Percentiles rank a stretch among this genome's conserved stretches.
Conservation (phyloP, 2,888 invertebrate species). For the Melinaea marsaeus region DNA sequence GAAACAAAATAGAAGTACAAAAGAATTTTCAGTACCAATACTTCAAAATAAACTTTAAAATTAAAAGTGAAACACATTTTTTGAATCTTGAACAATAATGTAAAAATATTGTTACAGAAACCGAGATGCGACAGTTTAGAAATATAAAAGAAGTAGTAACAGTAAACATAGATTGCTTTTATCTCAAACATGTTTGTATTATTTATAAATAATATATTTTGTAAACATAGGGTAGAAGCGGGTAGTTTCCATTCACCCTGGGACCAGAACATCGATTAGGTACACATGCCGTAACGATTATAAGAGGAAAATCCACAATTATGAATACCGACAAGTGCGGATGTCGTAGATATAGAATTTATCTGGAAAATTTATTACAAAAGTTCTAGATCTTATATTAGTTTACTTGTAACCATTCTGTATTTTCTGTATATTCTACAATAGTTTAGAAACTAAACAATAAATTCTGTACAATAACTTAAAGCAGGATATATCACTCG, state of each 20-base stretch:
- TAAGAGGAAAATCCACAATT: conserved; percentile 39
- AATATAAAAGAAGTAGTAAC: no score
- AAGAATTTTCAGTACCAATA: background rate
- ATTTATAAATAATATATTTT: background rate
- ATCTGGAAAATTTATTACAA: background rate
- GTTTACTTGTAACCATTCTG: background rate
- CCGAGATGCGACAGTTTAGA: no score
- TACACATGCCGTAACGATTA: conserved; percentile 60
- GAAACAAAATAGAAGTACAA: conserved; percentile 1
- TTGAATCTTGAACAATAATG: conserved; percentile 1
- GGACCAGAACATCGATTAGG: conserved; percentile 61
- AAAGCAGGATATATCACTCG: background rate
- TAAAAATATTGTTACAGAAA: background rate
- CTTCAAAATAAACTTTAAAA: background rate
- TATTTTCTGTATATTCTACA: background rate
- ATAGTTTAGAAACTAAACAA: background rate
- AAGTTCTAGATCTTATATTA: background rate
- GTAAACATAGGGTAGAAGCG: conserved; percentile 40
- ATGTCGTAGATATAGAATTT: conserved; percentile 2
- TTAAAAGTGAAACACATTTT: background rate
- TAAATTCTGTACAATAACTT: background rate
- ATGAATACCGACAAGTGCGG: background rate
- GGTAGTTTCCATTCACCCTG: conserved; percentile 64
- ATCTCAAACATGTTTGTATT: background rate
- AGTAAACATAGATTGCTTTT: no score